Evolutionary conservation across 2,888 invertebrate genomes (phyloP).

Genomic region (Oscheius sp.): DNA sequence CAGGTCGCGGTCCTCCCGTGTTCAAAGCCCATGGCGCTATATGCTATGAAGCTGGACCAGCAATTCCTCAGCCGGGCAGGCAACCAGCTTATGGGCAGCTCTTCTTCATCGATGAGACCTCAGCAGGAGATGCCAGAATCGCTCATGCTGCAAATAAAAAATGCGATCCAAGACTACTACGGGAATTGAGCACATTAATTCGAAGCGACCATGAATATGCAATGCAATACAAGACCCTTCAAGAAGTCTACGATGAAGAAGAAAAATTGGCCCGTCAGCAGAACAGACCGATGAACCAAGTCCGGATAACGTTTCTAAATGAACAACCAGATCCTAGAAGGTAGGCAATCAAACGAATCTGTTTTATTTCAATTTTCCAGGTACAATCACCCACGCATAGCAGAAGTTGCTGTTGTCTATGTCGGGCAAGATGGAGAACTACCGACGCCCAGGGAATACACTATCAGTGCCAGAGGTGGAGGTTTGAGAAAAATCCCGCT

Average conservation of each 20-base stretch:
- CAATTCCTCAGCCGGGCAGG: constrained; percentile 27
- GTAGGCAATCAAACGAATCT: constrained; percentile 16
- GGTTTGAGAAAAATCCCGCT: constrained; percentile 69
- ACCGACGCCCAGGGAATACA: constrained; percentile 67
- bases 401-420: constrained; percentile 57
- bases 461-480: constrained; percentile 63
- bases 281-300: not conserved
- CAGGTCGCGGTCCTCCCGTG: constrained; percentile 43
- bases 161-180: constrained; percentile 39
- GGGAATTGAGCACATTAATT: constrained; percentile 26
- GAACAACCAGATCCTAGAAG: constrained; percentile 32
- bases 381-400: constrained; percentile 45
- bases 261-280: constrained; percentile 6
- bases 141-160: constrained; percentile 24
- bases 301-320: constrained; percentile 39
- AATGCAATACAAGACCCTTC: constrained; percentile 43
- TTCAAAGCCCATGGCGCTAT: constrained; percentile 43
- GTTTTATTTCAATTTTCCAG: too few species aligned
- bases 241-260: constrained; percentile 41
- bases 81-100: constrained; percentile 28
- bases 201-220: constrained; percentile 39
- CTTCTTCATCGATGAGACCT: constrained; percentile 37
- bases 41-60: constrained; percentile 33
- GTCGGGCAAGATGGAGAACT: constrained; percentile 44
- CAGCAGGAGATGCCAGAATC: constrained; percentile 37